Percentiles rank a stretch among this genome's conserved stretches.
These are phyloP conservation scores for Coracopsis vasa DNA, from an alignment of 2,113 vertebrate species.

Conservation along the genomic window DNA sequence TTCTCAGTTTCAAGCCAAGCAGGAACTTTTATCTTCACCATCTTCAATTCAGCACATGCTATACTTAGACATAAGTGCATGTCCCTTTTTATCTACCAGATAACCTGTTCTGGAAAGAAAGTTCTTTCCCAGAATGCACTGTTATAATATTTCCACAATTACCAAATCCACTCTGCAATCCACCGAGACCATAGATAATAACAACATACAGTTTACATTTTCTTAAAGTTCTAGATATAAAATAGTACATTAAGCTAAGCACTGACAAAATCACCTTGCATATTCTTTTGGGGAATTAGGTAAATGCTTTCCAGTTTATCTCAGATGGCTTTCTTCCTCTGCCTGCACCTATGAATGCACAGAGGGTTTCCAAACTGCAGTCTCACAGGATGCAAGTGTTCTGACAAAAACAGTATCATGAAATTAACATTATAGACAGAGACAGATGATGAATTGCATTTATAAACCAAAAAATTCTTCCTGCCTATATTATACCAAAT, in stretches of 20 bases:
- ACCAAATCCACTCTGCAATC: neutral
- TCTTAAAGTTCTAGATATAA: neutral
- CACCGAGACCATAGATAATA: neutral
- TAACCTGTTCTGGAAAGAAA: neutral
- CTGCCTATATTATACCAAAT: neutral
- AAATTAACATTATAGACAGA: slow-evolving; percentile 4
- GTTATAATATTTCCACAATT: neutral
- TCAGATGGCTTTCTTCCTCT: slow-evolving; percentile 36
- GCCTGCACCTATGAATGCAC: neutral
- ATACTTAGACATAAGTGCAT: neutral
- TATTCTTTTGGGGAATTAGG: slow-evolving; percentile 9
- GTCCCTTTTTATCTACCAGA: neutral
- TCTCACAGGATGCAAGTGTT: neutral
- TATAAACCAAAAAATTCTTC: slow-evolving; percentile 30
- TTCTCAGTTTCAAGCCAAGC: neutral
- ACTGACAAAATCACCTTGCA: neutral
- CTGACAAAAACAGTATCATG: slow-evolving; percentile 13
- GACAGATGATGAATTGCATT: slow-evolving; percentile 1
- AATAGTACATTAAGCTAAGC: slow-evolving; percentile 7
- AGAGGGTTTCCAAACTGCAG: slow-evolving; percentile 29
- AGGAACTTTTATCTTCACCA: neutral
- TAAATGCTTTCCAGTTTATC: slow-evolving; percentile 68
- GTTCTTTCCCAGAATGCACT: neutral
- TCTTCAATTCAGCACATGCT: neutral
- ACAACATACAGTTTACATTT: neutral